phyloP scores from a whole-genome alignment of 2,113 vertebrate genomes.

The Tenebrosternarchus preto region DNA sequence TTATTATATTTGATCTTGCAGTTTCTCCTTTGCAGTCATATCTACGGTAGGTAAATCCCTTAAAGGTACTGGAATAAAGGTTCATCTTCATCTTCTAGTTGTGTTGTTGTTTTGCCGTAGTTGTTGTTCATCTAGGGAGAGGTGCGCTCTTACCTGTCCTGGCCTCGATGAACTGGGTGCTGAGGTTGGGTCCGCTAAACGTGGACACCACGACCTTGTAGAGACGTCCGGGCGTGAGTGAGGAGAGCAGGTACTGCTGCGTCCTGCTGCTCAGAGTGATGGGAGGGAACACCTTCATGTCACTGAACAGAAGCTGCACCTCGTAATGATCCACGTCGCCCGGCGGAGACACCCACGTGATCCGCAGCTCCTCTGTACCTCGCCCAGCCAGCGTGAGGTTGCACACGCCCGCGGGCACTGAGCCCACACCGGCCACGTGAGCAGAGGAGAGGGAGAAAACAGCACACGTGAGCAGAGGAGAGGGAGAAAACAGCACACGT shows the following conservation, averaged over 20 bases:
- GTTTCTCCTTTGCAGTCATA: too few relatives aligned
- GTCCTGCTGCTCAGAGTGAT: conserved; percentile 82
- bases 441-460: neutral
- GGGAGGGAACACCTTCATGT: conserved; percentile 93
- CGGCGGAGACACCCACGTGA: conserved; percentile 82
- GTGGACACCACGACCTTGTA: conserved; percentile 95
- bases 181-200: conserved; percentile 89
- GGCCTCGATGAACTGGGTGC: conserved; percentile 86
- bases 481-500: too few relatives aligned
- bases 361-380: conserved; percentile 81
- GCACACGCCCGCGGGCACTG: conserved; percentile 88
- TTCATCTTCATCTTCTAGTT: too few relatives aligned
- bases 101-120: too few relatives aligned
- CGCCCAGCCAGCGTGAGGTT: conserved; percentile 75
- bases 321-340: conserved; percentile 96
- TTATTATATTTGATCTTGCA: too few relatives aligned
- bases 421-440: neutral
- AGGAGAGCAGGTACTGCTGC: conserved; percentile 78
- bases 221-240: conserved; percentile 89
- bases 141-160: conserved; percentile 79
- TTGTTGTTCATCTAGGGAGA: neutral
- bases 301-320: conserved; percentile 92
- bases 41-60: too few relatives aligned
- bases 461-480: neutral
- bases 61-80: too few relatives aligned